Percentiles rank a stretch among this genome's conserved stretches.
Evolutionary conservation across 2,113 vertebrate genomes (phyloP).

Genomic region (Lontra canadensis): DNA sequence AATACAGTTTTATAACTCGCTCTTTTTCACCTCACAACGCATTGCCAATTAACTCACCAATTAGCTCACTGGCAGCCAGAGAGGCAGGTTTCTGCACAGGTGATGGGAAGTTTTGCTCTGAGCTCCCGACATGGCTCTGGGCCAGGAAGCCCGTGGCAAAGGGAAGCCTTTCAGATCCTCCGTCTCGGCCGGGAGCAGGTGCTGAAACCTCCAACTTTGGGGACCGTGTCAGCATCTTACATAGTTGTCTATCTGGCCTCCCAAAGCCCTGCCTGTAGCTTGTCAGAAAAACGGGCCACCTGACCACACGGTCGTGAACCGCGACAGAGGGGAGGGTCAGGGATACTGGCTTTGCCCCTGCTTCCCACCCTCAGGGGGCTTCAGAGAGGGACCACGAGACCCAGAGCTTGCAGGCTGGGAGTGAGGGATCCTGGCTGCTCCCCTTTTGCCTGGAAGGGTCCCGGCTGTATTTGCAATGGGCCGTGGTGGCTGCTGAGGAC

Average conservation of each 20-base stretch:
- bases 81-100: background rate
- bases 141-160: background rate
- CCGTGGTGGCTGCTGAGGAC: background rate
- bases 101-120: background rate
- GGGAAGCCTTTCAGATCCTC: background rate
- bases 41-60: constrained; percentile 40
- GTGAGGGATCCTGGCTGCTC: background rate
- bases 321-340: background rate
- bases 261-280: background rate
- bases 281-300: background rate
- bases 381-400: background rate
- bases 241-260: background rate
- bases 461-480: no score
- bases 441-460: background rate
- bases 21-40: constrained; percentile 30
- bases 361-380: background rate
- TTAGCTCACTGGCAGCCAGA: constrained; percentile 28
- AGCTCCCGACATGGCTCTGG: background rate
- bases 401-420: background rate
- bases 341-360: fast-evolving
- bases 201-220: fast-evolving
- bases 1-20: background rate
- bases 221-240: background rate
- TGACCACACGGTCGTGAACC: background rate
- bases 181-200: background rate